Conservation (phyloP, 64 coral and sea anemone species). For the Stichodactyla mertensii region DNA sequence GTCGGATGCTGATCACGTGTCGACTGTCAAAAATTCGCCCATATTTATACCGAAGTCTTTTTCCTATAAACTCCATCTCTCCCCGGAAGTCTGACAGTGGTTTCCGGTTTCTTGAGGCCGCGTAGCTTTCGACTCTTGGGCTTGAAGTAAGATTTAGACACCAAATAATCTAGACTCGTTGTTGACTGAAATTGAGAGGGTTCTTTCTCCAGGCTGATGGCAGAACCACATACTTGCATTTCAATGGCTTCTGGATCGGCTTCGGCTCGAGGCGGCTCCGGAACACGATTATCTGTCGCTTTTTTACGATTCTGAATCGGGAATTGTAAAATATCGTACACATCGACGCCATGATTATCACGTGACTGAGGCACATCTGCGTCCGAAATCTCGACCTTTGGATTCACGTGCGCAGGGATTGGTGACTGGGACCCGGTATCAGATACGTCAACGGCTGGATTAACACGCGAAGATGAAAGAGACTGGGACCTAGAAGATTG, state of each 20-base stretch:
- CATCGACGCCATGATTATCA: neutral
- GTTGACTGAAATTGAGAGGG: conserved; percentile 57
- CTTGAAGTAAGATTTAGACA: conserved; percentile 71
- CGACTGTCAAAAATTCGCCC: too few species aligned
- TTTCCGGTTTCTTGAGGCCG: conserved; percentile 64
- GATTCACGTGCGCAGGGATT: neutral
- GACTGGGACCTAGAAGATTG: conserved; percentile 18
- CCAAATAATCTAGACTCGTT: conserved; percentile 66
- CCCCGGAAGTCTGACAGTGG: conserved; percentile 51
- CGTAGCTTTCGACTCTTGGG: conserved; percentile 60
- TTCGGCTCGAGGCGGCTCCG: neutral
- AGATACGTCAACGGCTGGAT: conserved; percentile 18
- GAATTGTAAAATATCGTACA: neutral
- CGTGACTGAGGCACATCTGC: neutral
- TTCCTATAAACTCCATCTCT: conserved; percentile 51
- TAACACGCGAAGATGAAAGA: conserved; percentile 13
- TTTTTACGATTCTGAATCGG: neutral
- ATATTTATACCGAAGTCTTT: conserved; percentile 22
- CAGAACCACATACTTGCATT: conserved; percentile 37
- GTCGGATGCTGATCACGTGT: neutral
- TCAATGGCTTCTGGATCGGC: conserved; percentile 37
- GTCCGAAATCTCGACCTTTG: neutral
- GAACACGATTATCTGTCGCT: neutral
- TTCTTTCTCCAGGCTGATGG: conserved; percentile 48
- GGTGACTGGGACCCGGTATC: conserved; percentile 24